Conservation (phyloP, 2,888 invertebrate species). For the Stenolophus ochropezus region DNA sequence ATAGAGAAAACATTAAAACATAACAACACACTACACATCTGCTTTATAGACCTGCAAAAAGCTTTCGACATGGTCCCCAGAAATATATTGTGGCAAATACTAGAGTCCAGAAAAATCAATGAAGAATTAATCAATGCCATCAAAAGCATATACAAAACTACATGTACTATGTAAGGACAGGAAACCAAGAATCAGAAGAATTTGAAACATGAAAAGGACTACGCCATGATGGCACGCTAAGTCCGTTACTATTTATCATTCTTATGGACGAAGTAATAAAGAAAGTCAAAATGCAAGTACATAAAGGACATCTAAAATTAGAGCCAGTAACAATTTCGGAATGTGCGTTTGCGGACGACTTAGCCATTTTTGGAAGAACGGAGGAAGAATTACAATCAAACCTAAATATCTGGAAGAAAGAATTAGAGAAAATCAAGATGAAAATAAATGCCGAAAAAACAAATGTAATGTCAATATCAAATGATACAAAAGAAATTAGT, state of each 20-base stretch:
- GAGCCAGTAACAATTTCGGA: not conserved
- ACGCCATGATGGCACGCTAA: conserved; percentile 33
- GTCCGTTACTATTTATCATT: conserved; percentile 26
- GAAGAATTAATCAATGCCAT: conserved; percentile 2
- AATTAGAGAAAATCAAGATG: not conserved
- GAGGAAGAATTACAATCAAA: not conserved
- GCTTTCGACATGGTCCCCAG: conserved; percentile 52
- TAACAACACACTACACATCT: not conserved
- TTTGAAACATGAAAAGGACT: conserved; percentile 24
- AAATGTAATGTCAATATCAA: not conserved
- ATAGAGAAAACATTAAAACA: not conserved
- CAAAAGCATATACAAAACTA: too few relatives aligned
- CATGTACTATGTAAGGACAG: not conserved
- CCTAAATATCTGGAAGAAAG: not conserved
- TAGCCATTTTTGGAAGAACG: not conserved
- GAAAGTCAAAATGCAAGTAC: not conserved
- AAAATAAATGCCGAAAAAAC: conserved; percentile 1
- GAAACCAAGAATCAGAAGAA: not conserved
- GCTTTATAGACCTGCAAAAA: conserved; percentile 40
- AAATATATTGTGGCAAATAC: conserved; percentile 17
- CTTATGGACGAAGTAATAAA: not conserved
- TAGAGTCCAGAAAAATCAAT: conserved; percentile 27
- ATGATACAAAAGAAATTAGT: not conserved
- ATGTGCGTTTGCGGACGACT: not conserved
- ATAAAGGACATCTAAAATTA: not conserved